Base-by-base conservation (phyloP, 2,888 invertebrate species). In the Agrotis ipsilon region DNA sequence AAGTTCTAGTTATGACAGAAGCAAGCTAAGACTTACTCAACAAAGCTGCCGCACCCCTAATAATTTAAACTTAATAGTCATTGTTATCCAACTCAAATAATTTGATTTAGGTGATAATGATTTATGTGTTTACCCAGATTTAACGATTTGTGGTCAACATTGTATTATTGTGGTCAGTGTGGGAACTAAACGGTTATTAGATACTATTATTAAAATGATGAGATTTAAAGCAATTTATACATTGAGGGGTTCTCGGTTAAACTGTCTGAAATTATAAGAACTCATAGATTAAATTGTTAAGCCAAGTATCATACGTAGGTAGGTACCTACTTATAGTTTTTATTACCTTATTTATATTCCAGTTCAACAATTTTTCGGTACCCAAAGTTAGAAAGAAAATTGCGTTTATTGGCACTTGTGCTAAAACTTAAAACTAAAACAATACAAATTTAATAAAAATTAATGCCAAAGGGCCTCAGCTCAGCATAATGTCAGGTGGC, bases 111-210 rank as follows among this genome's bases (percentile, higher is more conserved):
- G 32, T 32, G 32, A 7, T 7, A 52, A 11, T 68, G 72, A 81
- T 77, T 84, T 66, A 79, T 81, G 32, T 75, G 58, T 68, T 84
- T 67, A 62, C 58, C 39, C 39, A 74, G 79, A 75, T 68, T 75
- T 63, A 54, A 48, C 63, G n/a, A 66, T 68, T 62, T 55, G 51
- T 61, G 69, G 79, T 68, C 68, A 32, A 55, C 62, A 43, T 39
- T 32, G 63, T 59, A 24, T 67, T 24, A 55, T 18, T 65, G 64
- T 51, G 84, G 84, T 79, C 82, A 82, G 63, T 75, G 84, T 82
- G 82, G 72, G 84, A 82, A 82, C 66, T 32, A 16, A 11, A 21
- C 21, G 0, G 18, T 21, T 58, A 48, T n/a, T n/a, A n/a, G n/a
- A 43, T 62, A 13, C 9, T 45, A 55, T 46, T 52, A 51, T 21